These are phyloP conservation scores for Drosophila prolongata DNA, from an alignment of 2,888 invertebrate species.

Conservation along the genomic window DNA sequence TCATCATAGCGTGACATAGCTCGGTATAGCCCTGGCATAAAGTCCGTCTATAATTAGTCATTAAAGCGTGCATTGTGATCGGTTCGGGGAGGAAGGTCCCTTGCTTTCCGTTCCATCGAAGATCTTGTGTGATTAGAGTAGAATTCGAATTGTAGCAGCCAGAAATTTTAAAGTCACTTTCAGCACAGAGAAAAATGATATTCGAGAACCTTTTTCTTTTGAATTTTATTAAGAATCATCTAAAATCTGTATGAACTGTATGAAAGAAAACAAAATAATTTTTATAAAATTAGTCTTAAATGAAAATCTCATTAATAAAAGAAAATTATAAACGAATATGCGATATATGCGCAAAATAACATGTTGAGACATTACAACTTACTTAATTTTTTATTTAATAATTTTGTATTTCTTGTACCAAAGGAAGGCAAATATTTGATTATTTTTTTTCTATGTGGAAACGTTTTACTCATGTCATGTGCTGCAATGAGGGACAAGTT, in stretches of 20 bases:
- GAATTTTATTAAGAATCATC: too few relatives aligned
- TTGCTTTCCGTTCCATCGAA: constrained; percentile 28
- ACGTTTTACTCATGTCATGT: constrained; percentile 52
- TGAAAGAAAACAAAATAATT: too few relatives aligned
- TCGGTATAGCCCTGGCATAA: constrained; percentile 30
- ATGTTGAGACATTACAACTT: too few relatives aligned
- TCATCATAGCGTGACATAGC: constrained; percentile 79
- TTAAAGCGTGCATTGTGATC: constrained; percentile 81
- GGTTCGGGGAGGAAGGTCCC: constrained; percentile 31
- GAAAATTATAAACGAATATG: too few relatives aligned
- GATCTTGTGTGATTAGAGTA: constrained; percentile 37
- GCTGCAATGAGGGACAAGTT: constrained; percentile 50
- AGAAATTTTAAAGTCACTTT: constrained; percentile 49
- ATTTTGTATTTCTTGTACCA: too few relatives aligned
- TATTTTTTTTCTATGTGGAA: background rate
- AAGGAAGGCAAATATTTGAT: too few relatives aligned
- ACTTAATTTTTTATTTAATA: too few relatives aligned
- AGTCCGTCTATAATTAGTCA: constrained; percentile 80
- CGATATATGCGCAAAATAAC: too few relatives aligned
- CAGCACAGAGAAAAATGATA: background rate
- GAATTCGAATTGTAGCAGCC: constrained; percentile 52
- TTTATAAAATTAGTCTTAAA: too few relatives aligned
- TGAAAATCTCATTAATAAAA: too few relatives aligned
- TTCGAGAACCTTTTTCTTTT: background rate
- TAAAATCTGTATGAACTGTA: too few relatives aligned